Conservation (phyloP, 1,140 invertebrate genomes). For the Neodiprion fabricii region DNA sequence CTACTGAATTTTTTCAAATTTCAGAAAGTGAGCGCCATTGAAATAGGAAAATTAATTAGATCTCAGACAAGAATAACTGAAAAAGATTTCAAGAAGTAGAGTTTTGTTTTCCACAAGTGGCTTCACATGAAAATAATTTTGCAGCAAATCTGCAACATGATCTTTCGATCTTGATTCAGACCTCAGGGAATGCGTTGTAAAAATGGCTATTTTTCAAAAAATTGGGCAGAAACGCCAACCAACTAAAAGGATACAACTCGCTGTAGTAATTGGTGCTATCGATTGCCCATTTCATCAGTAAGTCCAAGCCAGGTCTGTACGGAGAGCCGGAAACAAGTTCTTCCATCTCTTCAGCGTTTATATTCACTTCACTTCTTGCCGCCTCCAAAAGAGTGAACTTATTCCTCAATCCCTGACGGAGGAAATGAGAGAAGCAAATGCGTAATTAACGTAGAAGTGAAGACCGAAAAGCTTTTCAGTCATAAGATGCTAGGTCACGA, state of each 20-base stretch:
- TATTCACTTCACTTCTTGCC: constrained; percentile 36
- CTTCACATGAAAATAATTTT: neutral
- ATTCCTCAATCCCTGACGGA: constrained; percentile 41
- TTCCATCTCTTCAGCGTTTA: constrained; percentile 34
- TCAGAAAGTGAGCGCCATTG: too few relatives aligned
- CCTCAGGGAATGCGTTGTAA: too few relatives aligned
- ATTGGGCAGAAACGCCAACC: neutral
- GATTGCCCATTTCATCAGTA: constrained; percentile 45
- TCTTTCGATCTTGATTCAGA: too few relatives aligned
- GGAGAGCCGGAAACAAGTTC: constrained; percentile 44
- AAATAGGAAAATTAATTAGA: too few relatives aligned
- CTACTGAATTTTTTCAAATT: too few relatives aligned
- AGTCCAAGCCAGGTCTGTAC: constrained; percentile 39
- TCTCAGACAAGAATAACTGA: too few relatives aligned
- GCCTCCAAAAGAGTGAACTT: constrained; percentile 41
- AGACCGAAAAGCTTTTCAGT: too few relatives aligned
- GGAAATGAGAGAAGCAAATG: too few relatives aligned
- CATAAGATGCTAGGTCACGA: too few relatives aligned
- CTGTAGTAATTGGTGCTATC: constrained; percentile 37
- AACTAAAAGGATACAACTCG: constrained; percentile 41
- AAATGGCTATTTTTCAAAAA: neutral
- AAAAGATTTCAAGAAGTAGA: too few relatives aligned
- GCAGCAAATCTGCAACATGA: too few relatives aligned
- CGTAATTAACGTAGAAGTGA: too few relatives aligned
- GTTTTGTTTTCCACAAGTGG: neutral